Evolutionary conservation across 1,140 invertebrate genomes (phyloP), one percentile per base, ranked within the genome.

Genomic region (Marisa cornuarietis): DNA sequence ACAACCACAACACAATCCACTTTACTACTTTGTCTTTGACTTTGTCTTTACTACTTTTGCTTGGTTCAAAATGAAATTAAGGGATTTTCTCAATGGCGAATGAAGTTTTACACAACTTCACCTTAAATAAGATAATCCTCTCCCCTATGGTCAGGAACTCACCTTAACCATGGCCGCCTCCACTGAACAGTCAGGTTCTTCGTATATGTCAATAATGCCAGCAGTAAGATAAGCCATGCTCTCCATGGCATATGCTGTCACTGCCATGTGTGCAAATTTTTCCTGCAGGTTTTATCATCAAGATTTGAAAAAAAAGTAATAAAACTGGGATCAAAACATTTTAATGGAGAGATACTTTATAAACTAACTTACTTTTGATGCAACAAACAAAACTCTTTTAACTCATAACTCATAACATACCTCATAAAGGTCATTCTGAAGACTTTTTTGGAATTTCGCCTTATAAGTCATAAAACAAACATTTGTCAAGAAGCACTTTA

Each of bases 191-290:
- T 97, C 95, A 80, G 94, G 94, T 78, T 94, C 90, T 16, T 94
- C 90, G 80, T 94, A 94, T 20, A 90, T 90, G 87, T 96, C 95
- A 49, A 94, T 85, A 16, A 95, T 88, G 9, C 94, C 94, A 63
- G 94, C 93, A 0, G 95, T 95, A 51, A 95, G 84, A 88, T 95
- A 97, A 0, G 94, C 90, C 91, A 95, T 94, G 85, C 95, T 95
- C 87, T 97, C 96, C 91, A 96, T 94, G 0, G 93, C 93, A 87
- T 96, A 97, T 10, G 93, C 89, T 6, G 90, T 84, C 9, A 87
- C 88, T 14, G 92, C 88, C 26, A 94, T 90, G 84, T 92, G 90
- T 5, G 92, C 92, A 79, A 95, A 83, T 66, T 93, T 92, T 68
- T 93, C 90, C 85, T 92, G 82, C 5, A 86, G 83, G 81, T 68